A percentile compares a stretch with the other conserved stretches of the same genome.
phyloP scores from a whole-genome alignment of 2,797 vertebrate species.

The Neosilurus hyrtlii region DNA sequence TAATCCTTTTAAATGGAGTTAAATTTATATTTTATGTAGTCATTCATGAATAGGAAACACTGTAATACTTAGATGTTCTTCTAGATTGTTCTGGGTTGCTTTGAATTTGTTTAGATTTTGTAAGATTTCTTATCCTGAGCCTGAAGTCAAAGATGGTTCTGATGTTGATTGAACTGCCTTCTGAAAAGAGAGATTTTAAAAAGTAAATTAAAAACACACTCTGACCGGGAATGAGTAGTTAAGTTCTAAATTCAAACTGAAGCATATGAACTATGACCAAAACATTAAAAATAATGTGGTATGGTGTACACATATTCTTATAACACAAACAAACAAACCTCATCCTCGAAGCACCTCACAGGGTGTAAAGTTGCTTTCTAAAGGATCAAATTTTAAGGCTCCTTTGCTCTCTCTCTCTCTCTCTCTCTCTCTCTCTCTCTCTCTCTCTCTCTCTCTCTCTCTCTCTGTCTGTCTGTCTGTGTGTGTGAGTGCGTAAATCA shows the following conservation, averaged over 20 bases:
- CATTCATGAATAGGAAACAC: neutral
- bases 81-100: neutral
- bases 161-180: neutral
- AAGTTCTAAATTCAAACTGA: slow-evolving; percentile 2
- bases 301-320: neutral
- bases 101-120: neutral
- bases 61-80: neutral
- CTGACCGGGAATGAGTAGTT: neutral
- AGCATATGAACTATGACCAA: neutral
- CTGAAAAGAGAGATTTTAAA: neutral
- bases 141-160: slow-evolving; percentile 5
- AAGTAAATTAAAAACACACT: slow-evolving; percentile 10
- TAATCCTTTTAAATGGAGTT: neutral
- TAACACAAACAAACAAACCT: neutral
- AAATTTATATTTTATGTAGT: neutral
- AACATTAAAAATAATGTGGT: neutral
- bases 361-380: no score
- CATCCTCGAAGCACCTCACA: neutral
- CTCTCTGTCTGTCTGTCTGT: no score
- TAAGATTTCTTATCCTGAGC: neutral
- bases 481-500: neutral
- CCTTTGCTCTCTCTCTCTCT: no score
- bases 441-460: no score
- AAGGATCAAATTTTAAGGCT: no score
- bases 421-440: no score